phyloP scores from a whole-genome alignment of 30 jellyfish, hydroid and myxozoan species.

The Turritopsis dohrnii region DNA sequence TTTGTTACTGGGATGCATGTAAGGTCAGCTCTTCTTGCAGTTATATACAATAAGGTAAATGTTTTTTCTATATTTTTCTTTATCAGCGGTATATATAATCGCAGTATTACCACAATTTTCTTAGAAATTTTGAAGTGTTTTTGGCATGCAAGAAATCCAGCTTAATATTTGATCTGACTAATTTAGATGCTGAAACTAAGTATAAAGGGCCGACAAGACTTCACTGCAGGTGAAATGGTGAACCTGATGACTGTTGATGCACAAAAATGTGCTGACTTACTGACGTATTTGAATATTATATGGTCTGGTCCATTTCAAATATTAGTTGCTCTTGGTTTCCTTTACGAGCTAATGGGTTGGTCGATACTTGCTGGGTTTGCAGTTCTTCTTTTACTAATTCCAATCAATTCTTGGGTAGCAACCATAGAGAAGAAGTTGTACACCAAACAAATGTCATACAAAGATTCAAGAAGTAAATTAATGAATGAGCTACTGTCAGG shows the following conservation, averaged over 20 bases:
- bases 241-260: constrained; percentile 97
- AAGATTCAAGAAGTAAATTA: constrained; percentile 77
- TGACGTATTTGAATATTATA: constrained; percentile 56
- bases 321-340: constrained; percentile 44
- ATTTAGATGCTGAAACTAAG: constrained; percentile 81
- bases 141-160: no score
- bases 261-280: constrained; percentile 68
- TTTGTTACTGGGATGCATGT: constrained; percentile 67
- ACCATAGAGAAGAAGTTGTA: constrained; percentile 22
- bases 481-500: constrained; percentile 93
- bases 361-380: constrained; percentile 88
- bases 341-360: constrained; percentile 68
- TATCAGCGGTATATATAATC: no score
- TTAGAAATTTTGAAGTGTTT: no score
- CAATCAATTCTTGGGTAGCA: constrained; percentile 55
- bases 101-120: no score
- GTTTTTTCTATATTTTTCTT: not conserved
- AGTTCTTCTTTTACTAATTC: constrained; percentile 61
- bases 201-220: constrained; percentile 51
- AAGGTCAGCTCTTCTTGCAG: constrained; percentile 56
- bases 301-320: constrained; percentile 99
- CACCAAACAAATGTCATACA: constrained; percentile 73
- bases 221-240: constrained; percentile 93
- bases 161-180: no score
- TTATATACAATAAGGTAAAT: constrained; percentile 68